A percentile compares a stretch with the other conserved stretches of the same genome.
These are phyloP conservation scores for Apocrypta bakeri DNA, from an alignment of 1,140 invertebrate genomes.

Conservation along the genomic window DNA sequence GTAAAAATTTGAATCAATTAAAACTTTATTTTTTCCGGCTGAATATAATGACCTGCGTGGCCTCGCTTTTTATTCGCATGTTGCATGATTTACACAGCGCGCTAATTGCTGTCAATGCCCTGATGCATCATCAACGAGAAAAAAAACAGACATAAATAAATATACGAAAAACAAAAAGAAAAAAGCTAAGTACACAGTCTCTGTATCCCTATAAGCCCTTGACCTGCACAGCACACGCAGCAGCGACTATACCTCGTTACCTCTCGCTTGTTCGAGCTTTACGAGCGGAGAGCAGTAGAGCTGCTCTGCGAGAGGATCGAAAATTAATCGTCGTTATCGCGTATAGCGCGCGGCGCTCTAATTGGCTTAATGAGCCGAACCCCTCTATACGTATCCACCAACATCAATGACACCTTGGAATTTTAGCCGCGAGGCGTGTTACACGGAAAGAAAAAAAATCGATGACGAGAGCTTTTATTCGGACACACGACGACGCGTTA, in stretches of 20 bases:
- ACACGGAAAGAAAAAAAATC: neutral
- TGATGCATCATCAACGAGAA: neutral
- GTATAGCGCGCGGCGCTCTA: neutral
- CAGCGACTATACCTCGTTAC: neutral
- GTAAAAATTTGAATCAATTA: neutral
- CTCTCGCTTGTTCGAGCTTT: neutral
- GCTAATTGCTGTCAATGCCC: neutral
- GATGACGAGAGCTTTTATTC: neutral
- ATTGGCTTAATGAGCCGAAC: constrained; percentile 42
- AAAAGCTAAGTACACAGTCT: neutral
- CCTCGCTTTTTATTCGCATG: neutral
- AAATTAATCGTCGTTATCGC: constrained; percentile 20
- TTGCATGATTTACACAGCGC: neutral
- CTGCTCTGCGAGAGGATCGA: neutral
- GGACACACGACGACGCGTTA: neutral
- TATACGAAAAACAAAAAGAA: neutral
- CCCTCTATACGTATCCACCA: neutral
- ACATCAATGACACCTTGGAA: neutral
- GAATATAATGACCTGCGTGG: neutral
- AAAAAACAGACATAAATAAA: neutral
- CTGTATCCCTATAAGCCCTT: too few species aligned
- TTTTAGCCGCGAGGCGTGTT: neutral
- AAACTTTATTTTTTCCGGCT: neutral
- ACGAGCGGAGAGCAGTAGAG: neutral
- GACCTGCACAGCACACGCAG: neutral